Evolutionary conservation across 2,113 vertebrate species (phyloP).

Genomic region (Sisor rabdophorus): DNA sequence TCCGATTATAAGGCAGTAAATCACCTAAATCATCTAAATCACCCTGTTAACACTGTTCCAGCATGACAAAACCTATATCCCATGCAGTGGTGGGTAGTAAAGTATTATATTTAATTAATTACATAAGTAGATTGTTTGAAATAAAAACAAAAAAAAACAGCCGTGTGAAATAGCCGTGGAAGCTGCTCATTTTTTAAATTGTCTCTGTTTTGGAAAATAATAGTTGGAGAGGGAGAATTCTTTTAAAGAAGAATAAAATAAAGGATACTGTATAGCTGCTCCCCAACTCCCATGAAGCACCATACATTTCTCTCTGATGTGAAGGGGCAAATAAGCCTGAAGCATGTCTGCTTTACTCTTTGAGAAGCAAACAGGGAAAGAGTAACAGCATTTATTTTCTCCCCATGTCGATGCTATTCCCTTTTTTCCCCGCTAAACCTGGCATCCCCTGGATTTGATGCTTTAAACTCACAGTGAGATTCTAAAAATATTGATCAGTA

Average conservation of each 20-base stretch:
- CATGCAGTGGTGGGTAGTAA: too few species aligned
- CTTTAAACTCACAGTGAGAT: constrained; percentile 29
- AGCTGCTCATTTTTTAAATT: too few species aligned
- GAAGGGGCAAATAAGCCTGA: constrained; percentile 38
- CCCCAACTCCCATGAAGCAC: constrained; percentile 24
- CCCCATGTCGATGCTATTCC: not conserved
- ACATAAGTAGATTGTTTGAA: too few species aligned
- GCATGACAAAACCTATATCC: too few species aligned
- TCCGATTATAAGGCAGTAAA: not conserved
- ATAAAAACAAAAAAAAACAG: too few species aligned
- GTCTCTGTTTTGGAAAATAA: too few species aligned
- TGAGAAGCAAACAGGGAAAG: constrained; percentile 24
- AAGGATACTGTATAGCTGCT: constrained; percentile 26
- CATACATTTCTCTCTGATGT: constrained; percentile 26
- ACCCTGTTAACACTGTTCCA: too few species aligned
- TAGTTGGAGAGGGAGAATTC: too few species aligned
- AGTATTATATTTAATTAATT: too few species aligned
- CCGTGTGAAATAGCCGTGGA: too few species aligned
- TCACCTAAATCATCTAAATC: not conserved
- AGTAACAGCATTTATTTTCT: constrained; percentile 29
- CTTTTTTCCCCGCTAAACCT: not conserved
- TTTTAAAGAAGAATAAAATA: constrained; percentile 9
- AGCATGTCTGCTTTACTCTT: constrained; percentile 47
- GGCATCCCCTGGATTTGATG: constrained; percentile 15
- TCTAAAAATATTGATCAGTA: constrained; percentile 32